These are phyloP conservation scores for Chaitophorus viminalis DNA, from an alignment of 2,888 invertebrate genomes.

Conservation along the genomic window DNA sequence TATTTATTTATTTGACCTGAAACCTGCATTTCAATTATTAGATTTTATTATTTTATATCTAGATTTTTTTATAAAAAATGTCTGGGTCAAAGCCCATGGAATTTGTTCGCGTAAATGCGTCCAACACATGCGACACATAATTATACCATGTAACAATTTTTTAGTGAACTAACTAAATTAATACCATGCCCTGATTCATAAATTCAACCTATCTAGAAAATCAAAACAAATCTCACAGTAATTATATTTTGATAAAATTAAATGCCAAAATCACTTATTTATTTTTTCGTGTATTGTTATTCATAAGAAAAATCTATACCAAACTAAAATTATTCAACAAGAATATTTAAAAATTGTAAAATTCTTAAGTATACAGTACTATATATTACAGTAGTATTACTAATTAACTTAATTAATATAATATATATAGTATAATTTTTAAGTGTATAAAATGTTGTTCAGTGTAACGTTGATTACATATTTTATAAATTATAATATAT, in stretches of 20 bases:
- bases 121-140: slow-evolving; percentile 12
- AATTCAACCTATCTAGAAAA: neutral
- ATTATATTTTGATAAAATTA: neutral
- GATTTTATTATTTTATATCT: neutral
- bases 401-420: too few relatives aligned
- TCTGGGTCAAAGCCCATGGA: neutral
- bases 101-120: slow-evolving; percentile 5
- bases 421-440: too few relatives aligned
- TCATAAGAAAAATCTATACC: too few relatives aligned
- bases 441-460: too few relatives aligned
- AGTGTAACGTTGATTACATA: too few relatives aligned
- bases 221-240: neutral
- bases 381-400: too few relatives aligned
- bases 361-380: too few relatives aligned
- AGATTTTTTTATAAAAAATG: neutral
- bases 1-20: slow-evolving; percentile 8
- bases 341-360: too few relatives aligned
- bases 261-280: neutral
- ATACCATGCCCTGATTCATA: neutral
- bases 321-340: too few relatives aligned
- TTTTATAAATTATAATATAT: too few relatives aligned
- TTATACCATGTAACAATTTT: neutral
- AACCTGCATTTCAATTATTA: neutral
- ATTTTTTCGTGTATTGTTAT: neutral
- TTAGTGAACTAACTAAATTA: neutral